These are phyloP conservation scores for Pyrocephalus nanus DNA, from an alignment of 2,797 vertebrate genomes.

Conservation along the genomic window DNA sequence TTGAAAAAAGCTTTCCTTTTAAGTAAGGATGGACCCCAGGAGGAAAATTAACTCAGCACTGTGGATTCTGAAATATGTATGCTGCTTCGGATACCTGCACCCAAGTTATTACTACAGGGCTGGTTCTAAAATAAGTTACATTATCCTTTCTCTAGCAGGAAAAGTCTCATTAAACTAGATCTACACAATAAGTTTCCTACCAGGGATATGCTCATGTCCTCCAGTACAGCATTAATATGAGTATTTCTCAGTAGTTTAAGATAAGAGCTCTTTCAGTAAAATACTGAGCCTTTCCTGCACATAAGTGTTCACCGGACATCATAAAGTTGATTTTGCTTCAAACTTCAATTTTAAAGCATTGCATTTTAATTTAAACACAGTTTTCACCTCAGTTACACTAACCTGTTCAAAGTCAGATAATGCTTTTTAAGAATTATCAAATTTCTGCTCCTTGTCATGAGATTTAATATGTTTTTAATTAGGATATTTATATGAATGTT, in stretches of 20 bases:
- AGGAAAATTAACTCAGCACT: not conserved
- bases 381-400: not conserved
- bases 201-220: not conserved
- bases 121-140: not conserved
- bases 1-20: not conserved
- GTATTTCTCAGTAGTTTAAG: not conserved
- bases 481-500: not conserved
- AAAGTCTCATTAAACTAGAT: not conserved
- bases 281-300: not conserved
- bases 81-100: fast-evolving
- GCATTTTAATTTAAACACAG: not conserved
- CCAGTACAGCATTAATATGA: not conserved
- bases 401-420: not conserved
- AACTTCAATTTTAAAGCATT: not conserved
- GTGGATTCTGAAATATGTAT: not conserved
- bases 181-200: not conserved
- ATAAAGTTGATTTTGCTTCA: not conserved
- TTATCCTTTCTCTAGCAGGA: not conserved
- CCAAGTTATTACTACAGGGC: not conserved
- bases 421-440: not conserved
- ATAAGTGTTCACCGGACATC: not conserved
- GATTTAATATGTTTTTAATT: not conserved
- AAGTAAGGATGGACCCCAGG: not conserved
- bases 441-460: not conserved
- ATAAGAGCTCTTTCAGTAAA: not conserved